These are phyloP conservation scores for Rhodeus uyekii DNA, from an alignment of 2,797 vertebrate species.

Conservation along the genomic window DNA sequence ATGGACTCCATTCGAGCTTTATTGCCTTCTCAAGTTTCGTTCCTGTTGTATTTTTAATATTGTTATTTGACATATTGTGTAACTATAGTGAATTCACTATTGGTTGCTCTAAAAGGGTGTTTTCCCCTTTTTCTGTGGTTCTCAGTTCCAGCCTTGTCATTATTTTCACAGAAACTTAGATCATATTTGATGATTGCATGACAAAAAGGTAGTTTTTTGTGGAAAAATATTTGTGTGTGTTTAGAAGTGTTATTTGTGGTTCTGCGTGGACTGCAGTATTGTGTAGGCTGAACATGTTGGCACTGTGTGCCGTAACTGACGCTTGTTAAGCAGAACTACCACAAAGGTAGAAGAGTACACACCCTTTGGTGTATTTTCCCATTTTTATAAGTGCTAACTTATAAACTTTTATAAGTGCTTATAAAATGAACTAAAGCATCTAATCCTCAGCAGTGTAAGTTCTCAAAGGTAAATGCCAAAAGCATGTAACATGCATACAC, in stretches of 20 bases:
- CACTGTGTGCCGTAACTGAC: constrained; percentile 51
- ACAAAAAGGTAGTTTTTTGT: background rate
- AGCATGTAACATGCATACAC: background rate
- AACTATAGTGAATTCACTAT: background rate
- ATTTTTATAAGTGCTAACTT: constrained; percentile 6
- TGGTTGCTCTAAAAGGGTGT: constrained; percentile 10
- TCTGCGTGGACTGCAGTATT: background rate
- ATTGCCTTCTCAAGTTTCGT: too few relatives aligned
- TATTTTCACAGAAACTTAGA: background rate
- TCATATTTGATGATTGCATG: background rate
- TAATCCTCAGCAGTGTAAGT: constrained; percentile 3
- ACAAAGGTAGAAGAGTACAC: constrained; percentile 48
- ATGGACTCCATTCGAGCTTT: background rate
- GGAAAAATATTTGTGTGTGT: background rate
- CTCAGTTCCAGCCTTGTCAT: constrained; percentile 6
- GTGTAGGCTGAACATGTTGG: constrained; percentile 31
- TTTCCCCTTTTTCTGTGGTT: constrained; percentile 16
- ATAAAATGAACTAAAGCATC: background rate
- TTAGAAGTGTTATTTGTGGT: constrained; percentile 8
- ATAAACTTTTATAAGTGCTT: constrained; percentile 7
- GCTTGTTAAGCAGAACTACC: constrained; percentile 41
- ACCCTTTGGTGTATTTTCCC: constrained; percentile 51
- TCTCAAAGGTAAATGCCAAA: constrained; percentile 23
- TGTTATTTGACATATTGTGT: background rate
- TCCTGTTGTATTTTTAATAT: background rate